Base-by-base conservation (phyloP, 2,113 vertebrate species). In the Corapipo altera region DNA sequence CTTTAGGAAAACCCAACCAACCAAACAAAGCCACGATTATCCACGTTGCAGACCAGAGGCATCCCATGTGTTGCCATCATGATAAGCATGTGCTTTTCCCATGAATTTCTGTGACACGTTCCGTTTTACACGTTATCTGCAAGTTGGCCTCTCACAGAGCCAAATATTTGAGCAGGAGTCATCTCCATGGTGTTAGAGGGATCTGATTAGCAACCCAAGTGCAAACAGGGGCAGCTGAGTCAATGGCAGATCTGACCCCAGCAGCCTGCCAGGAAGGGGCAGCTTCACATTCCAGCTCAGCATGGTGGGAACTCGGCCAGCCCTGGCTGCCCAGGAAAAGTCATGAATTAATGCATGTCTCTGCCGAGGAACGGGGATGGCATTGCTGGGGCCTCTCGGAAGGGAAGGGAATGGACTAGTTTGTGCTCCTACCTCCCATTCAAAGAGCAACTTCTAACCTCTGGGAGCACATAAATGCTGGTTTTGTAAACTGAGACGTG, bases 251-350 rank as follows among this genome's bases (percentile, higher is more conserved):
- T 41, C 11, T 92, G 94, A 88, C 55, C 72, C 76, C 94, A 92
- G 92, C 75, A 70, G 89, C 80, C 59, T 86, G 95, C 93, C 94
- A 86, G 88, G 71, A 85, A 57, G 24, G 52, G 94, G 73, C 95
- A 87, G 95, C 75, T 94, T 77, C 3, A 0, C 90, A 39, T 97
- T 94, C 92, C 96, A 73, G 85, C 80, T 20, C 4, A 0, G 58
- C 5, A 0, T 1, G 1, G 75, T 17, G 76, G 95, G 94, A 85
- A 30, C 66, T 28, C 10, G 0, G 95, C 96, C 95, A 94, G 95
- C 77, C 55, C 82, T 22, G 27, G 57, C 91, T 91, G 91, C 94
- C 93, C 93, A 82, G 94, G 91, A 89, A 79, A 49, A 64, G 91
- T 17, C 83, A 55, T 91, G 89, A 89, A 89, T 89, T 87, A 69